These are phyloP conservation scores for Oreochromis mossambicus DNA, from an alignment of 2,797 vertebrate genomes.

Conservation along the genomic window DNA sequence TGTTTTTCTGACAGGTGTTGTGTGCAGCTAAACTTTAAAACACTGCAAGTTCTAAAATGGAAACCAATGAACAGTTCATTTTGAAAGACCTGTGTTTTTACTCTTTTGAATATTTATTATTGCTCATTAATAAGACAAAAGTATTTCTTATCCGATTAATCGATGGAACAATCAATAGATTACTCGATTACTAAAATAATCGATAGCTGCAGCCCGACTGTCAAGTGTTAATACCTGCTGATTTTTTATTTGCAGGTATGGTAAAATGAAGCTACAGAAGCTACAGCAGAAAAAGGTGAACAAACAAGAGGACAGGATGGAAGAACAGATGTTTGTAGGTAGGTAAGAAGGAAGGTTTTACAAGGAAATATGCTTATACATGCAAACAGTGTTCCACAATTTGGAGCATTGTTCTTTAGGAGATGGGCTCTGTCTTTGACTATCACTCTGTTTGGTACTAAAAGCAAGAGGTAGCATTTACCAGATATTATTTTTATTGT, in stretches of 20 bases:
- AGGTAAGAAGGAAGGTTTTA: constrained; percentile 66
- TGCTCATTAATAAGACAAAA: neutral
- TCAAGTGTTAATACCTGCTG: neutral
- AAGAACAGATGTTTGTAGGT: constrained; percentile 81
- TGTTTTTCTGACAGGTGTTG: neutral
- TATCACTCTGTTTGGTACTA: neutral
- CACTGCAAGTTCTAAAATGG: neutral
- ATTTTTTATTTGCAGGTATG: constrained; percentile 67
- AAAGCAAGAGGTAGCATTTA: neutral
- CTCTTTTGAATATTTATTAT: neutral
- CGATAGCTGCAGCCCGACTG: neutral
- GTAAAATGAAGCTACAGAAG: constrained; percentile 72
- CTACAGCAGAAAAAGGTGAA: constrained; percentile 76
- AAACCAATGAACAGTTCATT: neutral
- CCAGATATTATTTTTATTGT: neutral
- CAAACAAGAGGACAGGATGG: constrained; percentile 67
- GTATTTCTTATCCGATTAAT: neutral
- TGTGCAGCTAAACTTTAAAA: neutral
- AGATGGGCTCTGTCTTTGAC: neutral
- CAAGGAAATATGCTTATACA: neutral
- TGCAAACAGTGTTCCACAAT: neutral
- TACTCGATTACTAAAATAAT: neutral
- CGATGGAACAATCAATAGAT: neutral
- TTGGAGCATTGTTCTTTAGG: neutral
- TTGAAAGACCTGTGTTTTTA: neutral